A percentile compares a stretch with the other conserved stretches of the same genome.
These are phyloP conservation scores for Emydocephalus ijimae DNA, from an alignment of 2,113 vertebrate genomes.

Conservation along the genomic window DNA sequence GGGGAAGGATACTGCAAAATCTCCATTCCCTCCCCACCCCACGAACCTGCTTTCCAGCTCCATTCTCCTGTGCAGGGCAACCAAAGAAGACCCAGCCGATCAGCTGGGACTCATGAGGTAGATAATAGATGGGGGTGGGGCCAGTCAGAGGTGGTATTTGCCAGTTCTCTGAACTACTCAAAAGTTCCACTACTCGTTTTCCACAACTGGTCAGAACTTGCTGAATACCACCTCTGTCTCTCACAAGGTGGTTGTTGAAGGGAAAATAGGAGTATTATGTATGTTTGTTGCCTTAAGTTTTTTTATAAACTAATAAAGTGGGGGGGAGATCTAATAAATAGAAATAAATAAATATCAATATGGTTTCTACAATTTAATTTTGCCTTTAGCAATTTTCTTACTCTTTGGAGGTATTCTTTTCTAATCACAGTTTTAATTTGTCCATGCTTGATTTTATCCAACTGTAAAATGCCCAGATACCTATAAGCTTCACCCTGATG, in stretches of 20 bases:
- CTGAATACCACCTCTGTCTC: too few species aligned
- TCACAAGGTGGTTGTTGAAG: not conserved
- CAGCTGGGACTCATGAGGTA: too few species aligned
- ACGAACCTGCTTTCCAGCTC: too few species aligned
- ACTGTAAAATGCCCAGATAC: not conserved
- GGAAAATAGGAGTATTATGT: not conserved
- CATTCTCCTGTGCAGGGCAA: too few species aligned
- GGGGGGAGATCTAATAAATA: not conserved
- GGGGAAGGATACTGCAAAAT: too few species aligned
- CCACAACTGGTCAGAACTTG: too few species aligned
- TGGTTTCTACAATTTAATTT: not conserved
- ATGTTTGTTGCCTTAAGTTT: not conserved
- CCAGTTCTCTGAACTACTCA: too few species aligned
- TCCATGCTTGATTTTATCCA: not conserved
- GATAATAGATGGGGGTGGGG: too few species aligned
- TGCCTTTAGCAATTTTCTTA: not conserved
- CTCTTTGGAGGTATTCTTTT: not conserved
- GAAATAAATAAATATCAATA: not conserved
- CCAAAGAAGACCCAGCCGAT: too few species aligned
- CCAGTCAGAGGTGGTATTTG: too few species aligned
- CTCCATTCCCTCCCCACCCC: too few species aligned
- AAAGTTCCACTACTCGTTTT: too few species aligned
- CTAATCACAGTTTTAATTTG: not conserved
- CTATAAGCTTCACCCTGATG: not conserved
- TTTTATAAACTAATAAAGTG: not conserved